Base-by-base conservation (phyloP, 2,797 vertebrate species). In the Octomys mimax region DNA sequence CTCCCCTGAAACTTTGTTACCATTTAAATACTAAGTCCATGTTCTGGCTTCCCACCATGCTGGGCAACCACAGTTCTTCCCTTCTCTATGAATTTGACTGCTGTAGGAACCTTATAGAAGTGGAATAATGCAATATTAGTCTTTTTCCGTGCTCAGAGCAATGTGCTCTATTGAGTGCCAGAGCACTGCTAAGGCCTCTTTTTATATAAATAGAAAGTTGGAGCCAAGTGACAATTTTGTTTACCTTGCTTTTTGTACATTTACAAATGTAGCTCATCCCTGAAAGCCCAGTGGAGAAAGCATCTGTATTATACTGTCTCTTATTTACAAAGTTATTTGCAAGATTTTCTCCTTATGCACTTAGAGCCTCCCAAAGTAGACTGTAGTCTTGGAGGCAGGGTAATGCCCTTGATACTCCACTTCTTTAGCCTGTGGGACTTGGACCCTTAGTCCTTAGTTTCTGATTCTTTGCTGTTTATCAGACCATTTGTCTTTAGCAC, bases 381-480 rank as follows among this genome's bases (percentile, higher is more conserved):
- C 39, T 36, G 1, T 21, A 14, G 4, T 88, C 36, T 62, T 54
- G 6, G 14, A 57, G 81, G 33, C 24, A 21, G 10, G 39, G 11
- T 59, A 22, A 2, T 85, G 77, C 71, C 26, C 12, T 42, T 82
- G 36, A 33, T 11, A 19, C 14, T 57, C 66, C 54, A 2, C 68
- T 33, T 84, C 33, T n/a, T 39, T 26, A 75, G 9, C 81, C 90
- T 78, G 13, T 31, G 39, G 22, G 13, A 24, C 46, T 80, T 73
- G 87, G 28, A 22, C 21, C 82, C 78, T 54, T 21, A 36, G 36
- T 33, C 10, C 8, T 77, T 80, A 19, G 54, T 91, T 92, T 84
- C 33, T 88, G 36, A 66, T 91, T 82, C 84, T 80, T 86, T 89
- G 90, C 54, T 91, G 66, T 87, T 73, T 71, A 64, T 22, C n/a